Evolutionary conservation across 2,888 invertebrate genomes (phyloP).

Genomic region (Syrphus vitripennis): DNA sequence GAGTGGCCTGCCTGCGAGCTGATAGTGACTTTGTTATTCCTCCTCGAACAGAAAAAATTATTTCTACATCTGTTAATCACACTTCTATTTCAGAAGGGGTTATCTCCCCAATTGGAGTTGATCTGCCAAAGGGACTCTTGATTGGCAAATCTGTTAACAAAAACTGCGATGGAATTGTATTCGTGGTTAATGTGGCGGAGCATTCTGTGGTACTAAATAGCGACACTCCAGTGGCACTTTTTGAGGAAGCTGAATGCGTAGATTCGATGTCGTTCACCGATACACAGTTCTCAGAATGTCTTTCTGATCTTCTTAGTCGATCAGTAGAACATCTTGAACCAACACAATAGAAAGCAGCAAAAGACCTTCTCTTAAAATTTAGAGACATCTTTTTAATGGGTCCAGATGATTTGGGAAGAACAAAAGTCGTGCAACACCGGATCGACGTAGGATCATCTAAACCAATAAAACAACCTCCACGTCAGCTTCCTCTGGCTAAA

Average conservation of each 20-base stretch:
- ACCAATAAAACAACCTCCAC: conserved; percentile 26
- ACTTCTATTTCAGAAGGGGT: background rate
- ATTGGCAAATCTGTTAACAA: background rate
- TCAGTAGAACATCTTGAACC: background rate
- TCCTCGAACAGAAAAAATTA: no score
- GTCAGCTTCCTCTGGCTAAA: conserved; percentile 17
- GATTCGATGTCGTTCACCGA: no score
- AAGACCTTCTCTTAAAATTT: conserved; percentile 14
- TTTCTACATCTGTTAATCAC: background rate
- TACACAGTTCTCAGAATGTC: no score
- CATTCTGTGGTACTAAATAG: no score
- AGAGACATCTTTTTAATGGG: conserved; percentile 11
- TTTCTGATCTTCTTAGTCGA: background rate
- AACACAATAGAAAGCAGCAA: conserved; percentile 10
- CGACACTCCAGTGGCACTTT: no score
- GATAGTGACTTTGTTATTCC: no score
- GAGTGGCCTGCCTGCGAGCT: background rate
- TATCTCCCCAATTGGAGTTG: background rate
- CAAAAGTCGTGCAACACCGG: no score
- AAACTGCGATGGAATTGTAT: conserved; percentile 2
- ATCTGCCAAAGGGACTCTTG: conserved; percentile 6
- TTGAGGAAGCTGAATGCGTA: no score
- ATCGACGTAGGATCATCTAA: no score
- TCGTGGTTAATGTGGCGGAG: background rate
- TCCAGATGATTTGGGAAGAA: no score